Evolutionary conservation across 2,797 vertebrate genomes (phyloP), one percentile per base, ranked within the genome.

Genomic region (Steatocranus sp.): DNA sequence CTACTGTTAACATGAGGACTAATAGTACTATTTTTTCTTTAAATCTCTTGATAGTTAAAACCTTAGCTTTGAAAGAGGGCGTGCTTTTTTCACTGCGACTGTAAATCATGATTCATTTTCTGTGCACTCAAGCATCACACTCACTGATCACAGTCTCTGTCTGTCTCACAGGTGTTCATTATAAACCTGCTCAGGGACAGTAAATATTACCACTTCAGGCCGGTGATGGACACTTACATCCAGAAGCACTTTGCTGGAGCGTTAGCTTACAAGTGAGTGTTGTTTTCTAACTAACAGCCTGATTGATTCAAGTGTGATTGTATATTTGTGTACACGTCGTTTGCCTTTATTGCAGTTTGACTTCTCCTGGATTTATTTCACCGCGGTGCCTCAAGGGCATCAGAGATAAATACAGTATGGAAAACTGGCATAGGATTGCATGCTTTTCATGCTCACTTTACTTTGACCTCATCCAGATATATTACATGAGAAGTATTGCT

Each of bases 161-260:
- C 17, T 86, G 20, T 76, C 10, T 80, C 15, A 58, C 93, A 99
- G 99, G 98, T 99, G 38, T 99, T 99, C 88, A 98, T 99, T 78
- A 99, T 99, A 66, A 99, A 99, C 94, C 96, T 99, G 49, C 97
- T 99, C 82, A 96, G 98, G 87, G 99, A 99, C 96, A 98, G 97
- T 95, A 99, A 99, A 91, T 99, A 97, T 90, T 98, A 97, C 90
- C 98, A 99, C 93, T 99, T 99, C 94, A 96, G 98, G 75, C 98
- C 99, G 0, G 99, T 99, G 79, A 98, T 99, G 97, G 99, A 99
- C 93, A 98, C 98, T 0, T 99, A 99, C 78, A 99, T 99, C 91
- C 98, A 99, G 95, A 99, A 99, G 89, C 99, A 99, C 94, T 99
- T 99, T 85, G 98, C 99, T 63, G 99, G 99, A 83, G 99, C 99